Percentiles rank a stretch among this genome's conserved stretches.
These are phyloP conservation scores for Muscicapa adusta DNA, from an alignment of 2,113 vertebrate genomes.

Conservation along the genomic window DNA sequence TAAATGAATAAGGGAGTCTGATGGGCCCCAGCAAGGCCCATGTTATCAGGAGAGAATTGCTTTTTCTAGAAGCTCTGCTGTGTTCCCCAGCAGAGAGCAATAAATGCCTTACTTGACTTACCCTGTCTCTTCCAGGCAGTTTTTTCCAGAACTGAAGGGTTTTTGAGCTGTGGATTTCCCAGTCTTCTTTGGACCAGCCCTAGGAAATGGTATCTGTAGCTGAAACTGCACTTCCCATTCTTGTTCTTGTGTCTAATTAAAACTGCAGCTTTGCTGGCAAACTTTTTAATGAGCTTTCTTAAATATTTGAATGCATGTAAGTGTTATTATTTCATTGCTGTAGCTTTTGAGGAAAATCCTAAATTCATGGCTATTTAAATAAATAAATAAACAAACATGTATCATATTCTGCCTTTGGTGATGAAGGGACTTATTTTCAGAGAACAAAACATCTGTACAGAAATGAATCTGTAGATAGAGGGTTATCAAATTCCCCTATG, in stretches of 20 bases:
- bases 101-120: not conserved
- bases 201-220: not conserved
- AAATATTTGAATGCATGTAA: not conserved
- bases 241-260: not conserved
- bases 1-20: not conserved
- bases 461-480: not conserved
- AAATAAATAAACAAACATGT: not conserved
- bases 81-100: not conserved
- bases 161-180: constrained; percentile 6
- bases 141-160: not conserved
- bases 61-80: not conserved
- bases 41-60: not conserved
- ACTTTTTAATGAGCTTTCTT: not conserved
- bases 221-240: not conserved
- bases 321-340: not conserved
- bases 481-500: not conserved
- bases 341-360: not conserved
- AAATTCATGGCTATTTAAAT: not conserved
- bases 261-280: not conserved
- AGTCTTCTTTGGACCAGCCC: constrained; percentile 17
- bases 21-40: not conserved
- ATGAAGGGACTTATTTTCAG: not conserved
- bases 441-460: not conserved
- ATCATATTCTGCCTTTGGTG: not conserved
- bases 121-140: not conserved